Conservation (phyloP, 1,140 invertebrate genomes). For the Campoletis sonorensis region DNA sequence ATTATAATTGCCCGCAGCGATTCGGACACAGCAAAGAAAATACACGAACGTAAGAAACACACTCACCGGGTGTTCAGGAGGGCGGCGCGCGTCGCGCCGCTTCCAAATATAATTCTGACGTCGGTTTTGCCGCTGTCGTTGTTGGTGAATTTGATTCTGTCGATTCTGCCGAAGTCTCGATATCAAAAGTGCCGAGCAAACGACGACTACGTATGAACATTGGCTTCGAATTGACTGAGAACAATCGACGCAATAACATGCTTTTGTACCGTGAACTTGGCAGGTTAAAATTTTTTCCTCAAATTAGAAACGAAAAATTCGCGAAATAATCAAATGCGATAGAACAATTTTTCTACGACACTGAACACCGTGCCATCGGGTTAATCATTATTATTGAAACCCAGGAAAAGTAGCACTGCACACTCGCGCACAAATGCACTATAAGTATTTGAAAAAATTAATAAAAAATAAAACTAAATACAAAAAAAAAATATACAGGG, state of each 20-base stretch:
- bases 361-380: too few species aligned
- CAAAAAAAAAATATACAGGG: conserved; percentile 22
- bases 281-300: neutral
- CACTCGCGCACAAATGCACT: conserved; percentile 1
- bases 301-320: neutral
- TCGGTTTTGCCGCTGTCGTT: conserved; percentile 43
- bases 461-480: neutral
- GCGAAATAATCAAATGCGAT: too few species aligned
- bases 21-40: neutral
- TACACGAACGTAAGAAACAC: neutral
- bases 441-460: conserved; percentile 2
- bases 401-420: neutral
- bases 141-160: conserved; percentile 27
- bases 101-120: conserved; percentile 61
- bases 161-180: conserved; percentile 30
- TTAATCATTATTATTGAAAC: neutral
- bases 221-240: conserved; percentile 1
- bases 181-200: conserved; percentile 42
- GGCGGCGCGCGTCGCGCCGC: conserved; percentile 48
- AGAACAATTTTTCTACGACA: too few species aligned
- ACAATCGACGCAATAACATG: conserved; percentile 58
- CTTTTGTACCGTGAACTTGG: conserved; percentile 46
- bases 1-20: neutral
- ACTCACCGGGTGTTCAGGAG: conserved; percentile 64
- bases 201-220: conserved; percentile 32